These are phyloP conservation scores for Pollenia angustigena DNA, from an alignment of 2,888 invertebrate genomes.

Conservation along the genomic window DNA sequence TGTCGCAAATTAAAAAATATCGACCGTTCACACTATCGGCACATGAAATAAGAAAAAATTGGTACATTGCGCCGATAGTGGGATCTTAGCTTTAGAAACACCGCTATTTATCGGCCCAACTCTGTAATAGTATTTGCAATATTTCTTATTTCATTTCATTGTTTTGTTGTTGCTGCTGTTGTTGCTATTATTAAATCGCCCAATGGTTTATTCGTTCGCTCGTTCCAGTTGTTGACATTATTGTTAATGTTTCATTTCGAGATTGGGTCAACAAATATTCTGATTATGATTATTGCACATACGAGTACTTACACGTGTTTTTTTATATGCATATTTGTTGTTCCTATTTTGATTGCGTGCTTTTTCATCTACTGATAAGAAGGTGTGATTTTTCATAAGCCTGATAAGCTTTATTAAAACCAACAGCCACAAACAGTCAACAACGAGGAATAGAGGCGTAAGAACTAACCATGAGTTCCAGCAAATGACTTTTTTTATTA, in stretches of 20 bases:
- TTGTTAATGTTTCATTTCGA: constrained; percentile 44
- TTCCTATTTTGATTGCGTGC: constrained; percentile 40
- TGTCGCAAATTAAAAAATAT: too few species aligned
- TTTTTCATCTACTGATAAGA: constrained; percentile 50
- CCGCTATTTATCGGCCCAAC: neutral
- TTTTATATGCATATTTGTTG: neutral
- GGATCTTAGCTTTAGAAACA: too few species aligned
- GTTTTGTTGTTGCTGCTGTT: neutral
- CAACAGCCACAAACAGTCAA: neutral
- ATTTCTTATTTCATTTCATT: neutral
- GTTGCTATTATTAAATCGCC: neutral
- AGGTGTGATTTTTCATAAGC: constrained; percentile 45
- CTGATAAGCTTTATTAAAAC: constrained; percentile 43
- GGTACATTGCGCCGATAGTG: too few species aligned
- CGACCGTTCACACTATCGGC: too few species aligned
- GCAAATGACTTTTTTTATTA: constrained; percentile 2
- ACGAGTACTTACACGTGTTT: constrained; percentile 21
- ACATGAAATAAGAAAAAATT: too few species aligned
- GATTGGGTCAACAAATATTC: constrained; percentile 53
- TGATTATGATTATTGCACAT: constrained; percentile 31
- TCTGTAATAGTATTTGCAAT: constrained; percentile 11
- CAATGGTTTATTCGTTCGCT: neutral
- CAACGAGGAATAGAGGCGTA: too few species aligned
- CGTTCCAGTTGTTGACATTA: constrained; percentile 44
- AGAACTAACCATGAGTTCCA: neutral